Evolutionary conservation across 2,113 vertebrate genomes (phyloP).

Genomic region (Mystacornis crossleyi): DNA sequence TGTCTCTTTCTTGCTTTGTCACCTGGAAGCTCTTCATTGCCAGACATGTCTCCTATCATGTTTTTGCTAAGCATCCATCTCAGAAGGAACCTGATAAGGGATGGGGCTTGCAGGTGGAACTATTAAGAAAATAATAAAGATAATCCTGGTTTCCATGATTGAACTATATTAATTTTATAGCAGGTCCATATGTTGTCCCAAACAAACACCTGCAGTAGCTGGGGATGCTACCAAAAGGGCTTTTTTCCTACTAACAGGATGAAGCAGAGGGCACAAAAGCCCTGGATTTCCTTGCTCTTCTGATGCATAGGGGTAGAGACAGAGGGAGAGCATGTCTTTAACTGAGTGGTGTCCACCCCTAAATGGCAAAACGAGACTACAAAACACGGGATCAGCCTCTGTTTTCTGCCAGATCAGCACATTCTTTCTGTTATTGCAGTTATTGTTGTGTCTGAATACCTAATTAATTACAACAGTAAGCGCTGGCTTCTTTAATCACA

Average conservation of each 20-base stretch:
- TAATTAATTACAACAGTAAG: conserved; percentile 79
- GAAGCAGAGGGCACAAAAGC: background rate
- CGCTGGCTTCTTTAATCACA: conserved; percentile 74
- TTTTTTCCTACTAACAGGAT: background rate
- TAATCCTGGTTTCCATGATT: background rate
- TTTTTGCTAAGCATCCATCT: background rate
- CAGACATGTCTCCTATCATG: background rate
- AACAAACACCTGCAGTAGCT: background rate
- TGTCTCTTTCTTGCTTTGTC: background rate
- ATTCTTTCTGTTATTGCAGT: conserved; percentile 68
- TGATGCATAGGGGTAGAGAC: background rate
- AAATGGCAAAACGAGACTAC: background rate
- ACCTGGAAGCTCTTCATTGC: background rate
- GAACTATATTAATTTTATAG: background rate
- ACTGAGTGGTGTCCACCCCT: background rate
- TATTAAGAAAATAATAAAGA: background rate
- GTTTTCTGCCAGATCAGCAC: conserved; percentile 65
- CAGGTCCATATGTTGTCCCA: background rate
- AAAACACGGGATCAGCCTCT: conserved; percentile 24
- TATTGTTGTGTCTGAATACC: conserved; percentile 79
- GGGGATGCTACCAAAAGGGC: background rate
- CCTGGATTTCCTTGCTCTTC: background rate
- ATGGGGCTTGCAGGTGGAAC: background rate
- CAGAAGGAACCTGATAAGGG: background rate
- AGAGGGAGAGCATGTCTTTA: background rate